Evolutionary conservation across 2,888 invertebrate species (phyloP), one percentile per base, ranked within the genome.

Genomic region (Trissolcus brochymenae): DNA sequence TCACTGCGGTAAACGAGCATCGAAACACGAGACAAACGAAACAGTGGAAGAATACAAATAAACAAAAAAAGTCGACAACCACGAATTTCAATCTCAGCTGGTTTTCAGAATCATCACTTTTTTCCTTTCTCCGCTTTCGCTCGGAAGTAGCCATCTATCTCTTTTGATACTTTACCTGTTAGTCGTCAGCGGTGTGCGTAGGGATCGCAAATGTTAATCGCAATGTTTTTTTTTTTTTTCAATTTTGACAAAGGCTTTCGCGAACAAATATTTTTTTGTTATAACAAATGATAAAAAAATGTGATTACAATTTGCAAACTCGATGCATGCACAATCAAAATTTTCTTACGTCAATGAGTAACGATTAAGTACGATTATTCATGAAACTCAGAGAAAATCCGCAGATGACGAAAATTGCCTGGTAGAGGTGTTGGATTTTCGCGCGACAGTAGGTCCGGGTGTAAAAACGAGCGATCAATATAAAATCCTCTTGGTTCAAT

Each of bases 351-450:
- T 68, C 55, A 61, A 61, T 70, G 61, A 76, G 60, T 75, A 68
- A 70, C 62, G 56, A 67, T 55, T 67, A 74, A 67, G 67, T 67
- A 74, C 68, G 74, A 62, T 68, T 74, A 68, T 74, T 75, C 56
- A 75, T 62, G 56, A 54, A 68, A 57, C 29, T 40, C 53, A 46
- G 64, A 57, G 57, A 17, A 17, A 64, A 78, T 74, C 68, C 71
- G 71, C 56, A 49, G 21, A 59, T 61, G 40, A 57, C 4, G 59
- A 40, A 61, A 79, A 66, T 81, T 76, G 82, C 75, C 79, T 81
- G 71, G 79, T 70, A 70, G 65, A 82, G 81, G 80, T 65, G 78
- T 81, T 77, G 79, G 74, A 70, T 71, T 70, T 77, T 57, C 71
- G 73, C 66, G 74, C 53, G 70, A 68, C 76, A 64, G 61, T 64